phyloP scores from a whole-genome alignment of 2,113 vertebrate species.

The Mungos mungo region DNA sequence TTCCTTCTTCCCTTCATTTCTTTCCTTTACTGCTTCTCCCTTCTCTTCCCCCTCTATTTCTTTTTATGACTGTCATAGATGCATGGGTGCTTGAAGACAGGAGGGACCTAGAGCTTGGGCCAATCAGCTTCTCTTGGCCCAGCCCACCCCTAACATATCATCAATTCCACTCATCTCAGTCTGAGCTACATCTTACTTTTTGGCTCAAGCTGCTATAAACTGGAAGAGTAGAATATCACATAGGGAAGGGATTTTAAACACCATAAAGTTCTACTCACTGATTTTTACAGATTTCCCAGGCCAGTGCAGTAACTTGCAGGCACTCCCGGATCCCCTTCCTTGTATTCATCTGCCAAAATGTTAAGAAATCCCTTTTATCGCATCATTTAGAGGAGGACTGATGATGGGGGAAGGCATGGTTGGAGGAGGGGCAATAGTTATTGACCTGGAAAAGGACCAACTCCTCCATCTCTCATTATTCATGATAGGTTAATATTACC shows the following conservation, averaged over 20 bases:
- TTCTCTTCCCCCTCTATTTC: conserved; percentile 51
- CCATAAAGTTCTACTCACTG: background rate
- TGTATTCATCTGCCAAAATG: conserved; percentile 54
- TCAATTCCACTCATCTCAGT: conserved; percentile 63
- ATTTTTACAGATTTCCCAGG: conserved; percentile 62
- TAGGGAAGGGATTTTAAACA: conserved; percentile 12
- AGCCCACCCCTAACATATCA: background rate
- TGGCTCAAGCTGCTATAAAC: conserved; percentile 58
- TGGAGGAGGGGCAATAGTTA: background rate
- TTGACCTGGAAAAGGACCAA: conserved; percentile 3
- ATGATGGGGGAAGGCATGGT: background rate
- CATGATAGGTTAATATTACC: conserved; percentile 46
- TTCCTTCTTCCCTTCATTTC: conserved; percentile 34
- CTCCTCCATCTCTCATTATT: conserved; percentile 10
- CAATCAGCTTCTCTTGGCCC: conserved; percentile 38
- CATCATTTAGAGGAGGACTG: conserved; percentile 50
- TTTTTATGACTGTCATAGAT: conserved; percentile 53
- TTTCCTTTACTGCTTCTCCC: background rate
- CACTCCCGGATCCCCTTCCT: background rate
- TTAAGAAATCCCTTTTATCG: conserved; percentile 69
- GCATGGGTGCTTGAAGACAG: conserved; percentile 68
- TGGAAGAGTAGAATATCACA: conserved; percentile 65
- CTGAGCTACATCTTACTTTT: conserved; percentile 59
- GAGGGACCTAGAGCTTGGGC: conserved; percentile 47
- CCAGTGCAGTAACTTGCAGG: background rate